Percentiles rank a stretch among this genome's conserved stretches.
Evolutionary conservation across 2,888 invertebrate species (phyloP).

Genomic region (Epinotia nisella): DNA sequence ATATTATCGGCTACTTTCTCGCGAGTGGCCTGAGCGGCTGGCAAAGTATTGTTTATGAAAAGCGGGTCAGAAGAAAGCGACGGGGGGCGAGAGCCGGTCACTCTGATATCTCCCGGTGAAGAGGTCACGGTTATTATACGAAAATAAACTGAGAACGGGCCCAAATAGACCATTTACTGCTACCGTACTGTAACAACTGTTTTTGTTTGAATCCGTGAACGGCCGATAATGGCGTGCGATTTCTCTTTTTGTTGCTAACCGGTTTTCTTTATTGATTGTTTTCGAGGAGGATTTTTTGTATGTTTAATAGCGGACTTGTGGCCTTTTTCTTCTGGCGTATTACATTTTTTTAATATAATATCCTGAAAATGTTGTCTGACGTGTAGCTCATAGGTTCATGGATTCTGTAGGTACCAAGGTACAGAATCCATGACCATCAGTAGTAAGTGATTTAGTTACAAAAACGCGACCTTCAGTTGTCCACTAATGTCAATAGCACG

Average conservation of each 20-base stretch:
- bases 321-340: not conserved
- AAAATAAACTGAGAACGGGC: conserved; percentile 62
- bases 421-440: not conserved
- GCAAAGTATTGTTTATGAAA: conserved; percentile 83
- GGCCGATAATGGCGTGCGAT: conserved; percentile 66
- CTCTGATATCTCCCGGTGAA: conserved; percentile 76
- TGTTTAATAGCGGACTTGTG: conserved; percentile 49
- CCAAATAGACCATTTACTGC: conserved; percentile 53
- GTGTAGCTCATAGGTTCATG: too few species aligned
- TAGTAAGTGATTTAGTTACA: not conserved
- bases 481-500: conserved; percentile 24
- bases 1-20: conserved; percentile 80
- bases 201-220: conserved; percentile 66
- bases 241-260: conserved; percentile 75
- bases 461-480: conserved; percentile 13
- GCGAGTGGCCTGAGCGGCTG: conserved; percentile 63
- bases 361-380: too few species aligned
- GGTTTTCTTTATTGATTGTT: conserved; percentile 59
- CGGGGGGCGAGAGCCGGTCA: conserved; percentile 74
- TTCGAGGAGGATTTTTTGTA: conserved; percentile 54
- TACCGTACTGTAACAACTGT: conserved; percentile 61
- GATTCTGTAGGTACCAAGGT: too few species aligned
- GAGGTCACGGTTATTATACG: conserved; percentile 79
- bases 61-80: conserved; percentile 84
- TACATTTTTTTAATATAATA: too few species aligned